Evolutionary conservation across 2,113 vertebrate species (phyloP).

Genomic region (Callocephalon fimbriatum): DNA sequence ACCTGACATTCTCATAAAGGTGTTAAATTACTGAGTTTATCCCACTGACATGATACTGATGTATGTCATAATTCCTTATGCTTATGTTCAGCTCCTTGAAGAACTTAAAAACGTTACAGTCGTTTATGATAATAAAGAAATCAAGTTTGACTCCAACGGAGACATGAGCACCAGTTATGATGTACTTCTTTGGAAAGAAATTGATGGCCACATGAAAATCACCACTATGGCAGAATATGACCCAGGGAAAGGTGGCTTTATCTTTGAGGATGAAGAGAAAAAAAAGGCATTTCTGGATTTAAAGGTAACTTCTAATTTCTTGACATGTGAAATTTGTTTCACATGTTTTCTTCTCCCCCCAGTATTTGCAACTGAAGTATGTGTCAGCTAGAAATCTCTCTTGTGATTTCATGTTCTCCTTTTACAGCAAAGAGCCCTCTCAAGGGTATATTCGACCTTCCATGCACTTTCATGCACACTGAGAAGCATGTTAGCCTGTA

Average conservation of each 20-base stretch:
- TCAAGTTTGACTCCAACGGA: slow-evolving; percentile 81
- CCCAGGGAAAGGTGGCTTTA: slow-evolving; percentile 71
- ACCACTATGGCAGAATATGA: slow-evolving; percentile 82
- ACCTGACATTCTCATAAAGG: neutral
- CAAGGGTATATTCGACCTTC: neutral
- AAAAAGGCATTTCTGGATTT: slow-evolving; percentile 70
- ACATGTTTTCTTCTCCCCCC: neutral
- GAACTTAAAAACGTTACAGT: slow-evolving; percentile 75
- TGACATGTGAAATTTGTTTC: neutral
- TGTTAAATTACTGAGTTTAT: neutral
- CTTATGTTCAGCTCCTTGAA: slow-evolving; percentile 78
- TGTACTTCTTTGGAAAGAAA: slow-evolving; percentile 81
- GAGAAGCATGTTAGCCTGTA: neutral
- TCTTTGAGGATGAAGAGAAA: slow-evolving; percentile 58
- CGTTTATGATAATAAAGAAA: slow-evolving; percentile 52
- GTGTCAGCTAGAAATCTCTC: neutral
- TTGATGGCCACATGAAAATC: slow-evolving; percentile 58
- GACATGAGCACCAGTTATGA: slow-evolving; percentile 86
- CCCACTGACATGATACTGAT: neutral
- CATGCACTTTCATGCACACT: neutral
- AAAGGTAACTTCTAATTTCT: slow-evolving; percentile 70
- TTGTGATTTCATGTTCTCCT: neutral
- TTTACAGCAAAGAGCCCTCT: neutral
- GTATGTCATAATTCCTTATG: neutral
- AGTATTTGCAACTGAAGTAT: neutral